Evolutionary conservation across 2,888 invertebrate species (phyloP).

Genomic region (Drosophila atripex): DNA sequence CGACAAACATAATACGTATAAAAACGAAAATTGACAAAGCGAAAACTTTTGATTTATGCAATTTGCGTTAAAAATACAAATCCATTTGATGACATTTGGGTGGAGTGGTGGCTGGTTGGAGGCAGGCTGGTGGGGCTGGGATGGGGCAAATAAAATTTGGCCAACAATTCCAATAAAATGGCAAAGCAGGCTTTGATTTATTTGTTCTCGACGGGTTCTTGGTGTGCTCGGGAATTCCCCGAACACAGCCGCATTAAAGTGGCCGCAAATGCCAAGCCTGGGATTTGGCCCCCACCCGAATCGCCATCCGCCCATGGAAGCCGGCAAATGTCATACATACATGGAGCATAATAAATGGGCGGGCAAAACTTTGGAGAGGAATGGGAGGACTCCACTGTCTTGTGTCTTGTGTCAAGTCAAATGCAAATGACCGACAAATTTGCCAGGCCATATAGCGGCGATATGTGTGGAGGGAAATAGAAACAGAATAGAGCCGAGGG

Average conservation of each 20-base stretch:
- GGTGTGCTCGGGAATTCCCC: conserved; percentile 44
- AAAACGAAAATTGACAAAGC: conserved; percentile 36
- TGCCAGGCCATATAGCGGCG: conserved; percentile 35
- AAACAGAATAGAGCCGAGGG: conserved; percentile 3
- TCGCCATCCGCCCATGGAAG: conserved; percentile 6
- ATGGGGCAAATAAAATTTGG: conserved; percentile 55
- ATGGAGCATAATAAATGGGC: conserved; percentile 60
- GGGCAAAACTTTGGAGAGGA: conserved; percentile 36
- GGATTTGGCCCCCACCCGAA: conserved; percentile 9
- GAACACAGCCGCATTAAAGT: conserved; percentile 50
- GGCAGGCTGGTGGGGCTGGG: background rate
- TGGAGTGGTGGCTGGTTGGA: conserved; percentile 7
- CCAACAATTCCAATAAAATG: conserved; percentile 75
- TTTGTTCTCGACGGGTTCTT: conserved; percentile 50
- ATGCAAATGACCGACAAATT: conserved; percentile 72
- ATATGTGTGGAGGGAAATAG: conserved; percentile 2
- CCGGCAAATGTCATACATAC: conserved; percentile 55
- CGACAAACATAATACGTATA: background rate
- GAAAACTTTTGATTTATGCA: conserved; percentile 74
- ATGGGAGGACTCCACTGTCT: conserved; percentile 21
- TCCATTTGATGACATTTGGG: conserved; percentile 69
- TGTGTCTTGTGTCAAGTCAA: conserved; percentile 51
- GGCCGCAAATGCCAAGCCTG: conserved; percentile 55
- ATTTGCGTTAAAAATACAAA: conserved; percentile 73
- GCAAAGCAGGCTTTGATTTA: conserved; percentile 69